Evolutionary conservation across 2,888 invertebrate species (phyloP), one percentile per base, ranked within the genome.

Genomic region (Yponomeuta evonymella): DNA sequence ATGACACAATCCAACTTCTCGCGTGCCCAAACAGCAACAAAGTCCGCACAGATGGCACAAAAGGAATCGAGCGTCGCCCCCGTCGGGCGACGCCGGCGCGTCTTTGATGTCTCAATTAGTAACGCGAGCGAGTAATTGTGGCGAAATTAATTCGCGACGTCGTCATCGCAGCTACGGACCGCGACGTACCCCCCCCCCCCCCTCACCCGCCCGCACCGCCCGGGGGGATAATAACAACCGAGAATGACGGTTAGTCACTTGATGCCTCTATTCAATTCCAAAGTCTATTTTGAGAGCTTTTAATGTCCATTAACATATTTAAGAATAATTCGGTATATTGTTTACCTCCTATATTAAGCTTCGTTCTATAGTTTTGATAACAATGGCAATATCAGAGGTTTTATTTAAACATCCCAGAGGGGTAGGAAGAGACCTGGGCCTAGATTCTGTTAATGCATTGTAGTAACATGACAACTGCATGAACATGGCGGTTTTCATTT

Each of bases 91-190:
- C 83, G 82, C 80, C 83, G 77, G 77, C 33, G 70, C 76, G 75
- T 80, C 90, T 91, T 91, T 91, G 91, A 90, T 86, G 90, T 90
- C 85, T 87, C 90, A 89, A 90, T 91, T 90, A 90, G 90, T 85
- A 90, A 91, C 83, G 84, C 83, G 90, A 89, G 83, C 85, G 83
- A 82, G 86, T 90, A 89, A 91, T 91, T 90, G 90, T 87, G 88
- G 88, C 84, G 84, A 89, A 90, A 89, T 90, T 88, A 90, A 89
- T 88, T 89, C 83, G 84, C 86, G 81, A 82, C 76, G 80, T 76
- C 69, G 68, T 70, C 70, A 63, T 70, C 70, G 63, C 62, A 70
- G 70, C 62, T 33, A 62, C 68, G 68, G 51, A 69, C 10, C 62
- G 36, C 36, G 36, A 36, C 70, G 23, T 58, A 33, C 12, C 62